Evolutionary conservation across 2,888 invertebrate species (phyloP).

Genomic region (Tetragnatha montana): DNA sequence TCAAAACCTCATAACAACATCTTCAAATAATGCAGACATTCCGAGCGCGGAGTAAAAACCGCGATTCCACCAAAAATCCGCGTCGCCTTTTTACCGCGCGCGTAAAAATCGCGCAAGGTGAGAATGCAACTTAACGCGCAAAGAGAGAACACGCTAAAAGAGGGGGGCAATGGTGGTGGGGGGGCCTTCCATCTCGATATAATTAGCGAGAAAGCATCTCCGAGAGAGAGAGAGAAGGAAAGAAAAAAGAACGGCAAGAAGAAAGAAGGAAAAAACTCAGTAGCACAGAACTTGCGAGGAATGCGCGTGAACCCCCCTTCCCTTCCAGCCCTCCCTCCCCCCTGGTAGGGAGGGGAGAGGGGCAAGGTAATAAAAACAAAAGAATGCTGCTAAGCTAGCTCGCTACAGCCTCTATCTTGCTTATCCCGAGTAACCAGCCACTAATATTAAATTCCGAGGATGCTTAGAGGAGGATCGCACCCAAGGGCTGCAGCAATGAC

Average conservation of each 20-base stretch:
- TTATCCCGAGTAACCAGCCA: slow-evolving; percentile 69
- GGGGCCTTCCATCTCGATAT: slow-evolving; percentile 53
- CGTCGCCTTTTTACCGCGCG: slow-evolving; percentile 52
- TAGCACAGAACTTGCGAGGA: slow-evolving; percentile 61
- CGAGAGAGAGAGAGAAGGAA: not conserved
- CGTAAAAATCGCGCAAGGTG: slow-evolving; percentile 40
- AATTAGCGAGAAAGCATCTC: slow-evolving; percentile 69
- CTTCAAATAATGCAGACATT: slow-evolving; percentile 46
- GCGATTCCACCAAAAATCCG: too few species aligned
- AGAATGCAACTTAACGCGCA: slow-evolving; percentile 47
- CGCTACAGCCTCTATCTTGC: slow-evolving; percentile 65
- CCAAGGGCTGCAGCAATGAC: slow-evolving; percentile 56
- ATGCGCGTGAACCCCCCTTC: slow-evolving; percentile 64
- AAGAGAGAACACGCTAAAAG: slow-evolving; percentile 23
- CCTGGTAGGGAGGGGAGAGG: slow-evolving; percentile 11
- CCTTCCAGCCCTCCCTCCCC: not conserved
- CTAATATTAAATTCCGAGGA: slow-evolving; percentile 71
- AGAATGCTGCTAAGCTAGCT: slow-evolving; percentile 63
- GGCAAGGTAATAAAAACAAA: slow-evolving; percentile 71
- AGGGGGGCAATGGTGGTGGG: not conserved
- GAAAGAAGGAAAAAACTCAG: slow-evolving; percentile 54
- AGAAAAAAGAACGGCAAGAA: slow-evolving; percentile 24
- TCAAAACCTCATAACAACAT: slow-evolving; percentile 40
- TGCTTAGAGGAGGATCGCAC: slow-evolving; percentile 60
- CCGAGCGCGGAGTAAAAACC: slow-evolving; percentile 36